Evolutionary conservation across 2,797 vertebrate species (phyloP).

Genomic region (Pangasius larnaudii): DNA sequence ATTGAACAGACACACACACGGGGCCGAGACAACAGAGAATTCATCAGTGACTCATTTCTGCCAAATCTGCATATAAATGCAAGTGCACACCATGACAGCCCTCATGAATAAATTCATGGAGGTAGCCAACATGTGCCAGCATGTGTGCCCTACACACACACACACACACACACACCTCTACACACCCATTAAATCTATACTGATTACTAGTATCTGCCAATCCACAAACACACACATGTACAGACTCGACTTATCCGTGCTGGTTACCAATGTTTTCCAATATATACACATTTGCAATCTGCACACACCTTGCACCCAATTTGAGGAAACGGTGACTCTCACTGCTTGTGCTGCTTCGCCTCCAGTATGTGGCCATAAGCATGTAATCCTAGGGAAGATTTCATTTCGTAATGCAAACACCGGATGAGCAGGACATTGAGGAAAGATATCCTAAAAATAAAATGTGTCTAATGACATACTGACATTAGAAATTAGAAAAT

Average conservation of each 20-base stretch:
- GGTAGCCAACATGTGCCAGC: slow-evolving; percentile 73
- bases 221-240: slow-evolving; percentile 6
- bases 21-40: slow-evolving; percentile 43
- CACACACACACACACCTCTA: slow-evolving; percentile 10
- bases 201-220: slow-evolving; percentile 1
- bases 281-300: slow-evolving; percentile 19
- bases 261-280: slow-evolving; percentile 7
- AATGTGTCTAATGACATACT: neutral
- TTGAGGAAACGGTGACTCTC: slow-evolving; percentile 39
- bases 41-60: slow-evolving; percentile 49
- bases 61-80: slow-evolving; percentile 52
- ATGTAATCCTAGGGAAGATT: slow-evolving; percentile 15
- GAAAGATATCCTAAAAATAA: neutral
- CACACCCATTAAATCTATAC: slow-evolving; percentile 63
- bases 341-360: slow-evolving; percentile 7
- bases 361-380: neutral
- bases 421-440: neutral
- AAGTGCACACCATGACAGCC: slow-evolving; percentile 46
- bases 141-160: neutral
- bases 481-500: neutral
- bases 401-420: neutral
- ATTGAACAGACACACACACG: slow-evolving; percentile 38
- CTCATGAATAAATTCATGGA: slow-evolving; percentile 69
- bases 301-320: slow-evolving; percentile 57
- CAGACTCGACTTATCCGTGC: slow-evolving; percentile 2